Evolutionary conservation across 30 jellyfish, hydroid and myxozoan species (phyloP), one percentile per base, ranked within the genome.

Genomic region (Rhopilema esculentum): DNA sequence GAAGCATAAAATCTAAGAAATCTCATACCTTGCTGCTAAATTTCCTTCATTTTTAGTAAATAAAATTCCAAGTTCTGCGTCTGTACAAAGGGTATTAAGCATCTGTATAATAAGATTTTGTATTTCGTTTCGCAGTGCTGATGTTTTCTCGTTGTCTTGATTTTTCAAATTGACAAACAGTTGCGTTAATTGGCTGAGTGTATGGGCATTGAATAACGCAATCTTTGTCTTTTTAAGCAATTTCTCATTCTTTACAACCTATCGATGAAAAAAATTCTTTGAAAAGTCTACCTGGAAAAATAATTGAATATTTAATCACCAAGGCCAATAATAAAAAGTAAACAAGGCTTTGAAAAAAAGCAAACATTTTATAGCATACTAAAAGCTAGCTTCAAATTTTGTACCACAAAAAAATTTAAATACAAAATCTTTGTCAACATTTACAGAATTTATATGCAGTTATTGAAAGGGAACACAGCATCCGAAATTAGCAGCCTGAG

Each of bases 171-270:
- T 33, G 20, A 33, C 88, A 75, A 30, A 75, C 30, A 92, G 49
- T 19, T 64, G 63, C 9, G 98, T 84, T 72, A 92, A 33, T 74
- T 85, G 85, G 16, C 62, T 22, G 48, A 92, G 80, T 15, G 50
- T 69, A 19, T 77, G 64, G 18, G 82, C 49, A 69, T 65, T 92
- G 89, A 92, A 92, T 52, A 92, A 85, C 16, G 86, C 67, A 7
- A 92, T 49, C 74, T 92, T 92, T 61, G 96, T 85, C 90, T 92
- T 82, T 82, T 86, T 92, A 19, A 88, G 79, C 70, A 92, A 29
- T 1, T 80, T 75, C 21, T 69, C 61, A 32, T 70, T 84, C 23
- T 85, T 67, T 24, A 92, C 88, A 17, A 92, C 96, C 98, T 83
- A 25, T 1, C 16, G 30, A 21, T 22, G 1, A 49, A 18, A 77